Evolutionary conservation across 1,140 invertebrate species (phyloP), one percentile per base, ranked within the genome.

Genomic region (Stegodyphus dumicola): DNA sequence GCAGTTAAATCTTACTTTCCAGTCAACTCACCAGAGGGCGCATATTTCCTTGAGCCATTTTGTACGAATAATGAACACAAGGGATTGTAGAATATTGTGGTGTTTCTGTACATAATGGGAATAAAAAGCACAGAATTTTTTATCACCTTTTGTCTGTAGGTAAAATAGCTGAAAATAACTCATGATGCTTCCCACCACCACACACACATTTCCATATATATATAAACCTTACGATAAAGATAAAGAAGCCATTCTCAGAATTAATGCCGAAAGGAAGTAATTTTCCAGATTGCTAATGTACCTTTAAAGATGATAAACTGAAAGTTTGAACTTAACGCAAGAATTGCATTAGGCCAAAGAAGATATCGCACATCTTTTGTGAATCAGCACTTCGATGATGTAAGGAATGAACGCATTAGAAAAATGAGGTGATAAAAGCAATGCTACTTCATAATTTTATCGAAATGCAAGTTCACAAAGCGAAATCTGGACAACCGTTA

Each of bases 71-170:
- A 52, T 52, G 15, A 5, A 6, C 11, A 2, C 13, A 17, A 73
- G 53, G 17, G 49, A 52, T 33, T 33, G 33, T 33, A 33, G 33
- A 33, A 33, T 33, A 33, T 33, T 33, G 33, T 33, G 33, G 33
- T 33, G 33, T 33, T 33, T 33, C 33, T 33, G 33, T 3, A 33
- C 33, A 15, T 17, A 73, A 73, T 52, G 17, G 13, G 7, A 9
- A 18, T n/a, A 67, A 5, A 18, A 67, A 67, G 18, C 7, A 10
- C 10, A 60, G 18, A 15, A 54, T 56, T 75, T 75, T 75, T 75
- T 75, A 75, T 75, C 73, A 75, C 54, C 73, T 75, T 60, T 75
- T 75, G 73, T 75, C 54, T 75, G 18, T 67, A 9, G 13, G 15
- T 74, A 54, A 74, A 17, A 18, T 15, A 18, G 15, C 6, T 74